Percentiles rank a stretch among this genome's conserved stretches.
These are phyloP conservation scores for Pterocles gutturalis DNA, from an alignment of 2,113 vertebrate species.

Conservation along the genomic window DNA sequence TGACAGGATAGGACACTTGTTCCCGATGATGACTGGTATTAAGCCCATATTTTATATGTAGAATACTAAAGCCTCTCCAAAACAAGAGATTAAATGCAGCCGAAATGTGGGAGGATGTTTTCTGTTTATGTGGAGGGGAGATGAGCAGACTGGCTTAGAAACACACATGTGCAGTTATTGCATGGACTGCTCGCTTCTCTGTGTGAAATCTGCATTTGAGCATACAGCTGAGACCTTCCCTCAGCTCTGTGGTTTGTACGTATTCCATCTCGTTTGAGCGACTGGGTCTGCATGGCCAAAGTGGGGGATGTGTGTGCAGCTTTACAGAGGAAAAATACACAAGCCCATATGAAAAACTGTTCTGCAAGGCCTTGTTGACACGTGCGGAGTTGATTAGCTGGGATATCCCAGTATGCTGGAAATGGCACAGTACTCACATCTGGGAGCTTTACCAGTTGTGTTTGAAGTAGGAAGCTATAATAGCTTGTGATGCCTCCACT, in stretches of 20 bases:
- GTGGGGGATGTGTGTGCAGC: too few species aligned
- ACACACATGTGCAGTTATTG: background rate
- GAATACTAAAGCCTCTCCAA: background rate
- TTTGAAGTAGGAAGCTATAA: background rate
- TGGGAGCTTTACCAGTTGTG: background rate
- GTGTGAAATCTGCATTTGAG: rapidly evolving
- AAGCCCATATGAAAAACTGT: background rate
- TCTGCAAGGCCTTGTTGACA: background rate
- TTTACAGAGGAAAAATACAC: background rate
- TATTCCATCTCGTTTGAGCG: rapidly evolving
- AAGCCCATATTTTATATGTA: background rate
- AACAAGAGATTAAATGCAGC: conserved; percentile 16
- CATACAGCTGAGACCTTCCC: background rate
- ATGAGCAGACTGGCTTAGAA: background rate
- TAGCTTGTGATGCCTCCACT: background rate
- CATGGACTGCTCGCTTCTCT: background rate
- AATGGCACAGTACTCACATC: background rate
- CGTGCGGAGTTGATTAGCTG: background rate
- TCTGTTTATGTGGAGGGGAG: background rate
- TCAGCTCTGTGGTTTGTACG: rapidly evolving
- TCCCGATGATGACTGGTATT: background rate
- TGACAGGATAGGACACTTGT: background rate
- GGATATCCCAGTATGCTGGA: background rate
- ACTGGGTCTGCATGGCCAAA: background rate
- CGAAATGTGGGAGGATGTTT: background rate